phyloP scores from a whole-genome alignment of 92 coral and sea anemone species.

The Zoanthus sansibaricus region DNA sequence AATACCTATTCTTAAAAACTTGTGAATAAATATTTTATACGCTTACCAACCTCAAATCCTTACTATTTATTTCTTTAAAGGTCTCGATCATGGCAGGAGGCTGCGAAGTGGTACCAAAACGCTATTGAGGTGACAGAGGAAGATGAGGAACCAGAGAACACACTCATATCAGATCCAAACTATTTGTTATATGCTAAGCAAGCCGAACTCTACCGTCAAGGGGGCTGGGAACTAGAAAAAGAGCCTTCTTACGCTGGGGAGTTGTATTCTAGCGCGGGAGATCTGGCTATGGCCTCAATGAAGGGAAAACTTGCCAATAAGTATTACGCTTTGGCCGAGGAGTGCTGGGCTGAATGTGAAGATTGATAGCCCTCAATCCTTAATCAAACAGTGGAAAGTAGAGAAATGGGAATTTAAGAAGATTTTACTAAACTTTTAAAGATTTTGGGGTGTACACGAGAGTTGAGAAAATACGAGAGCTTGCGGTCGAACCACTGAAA shows the following conservation, averaged over 20 bases:
- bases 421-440: too few relatives aligned
- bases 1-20: too few relatives aligned
- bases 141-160: conserved; percentile 76
- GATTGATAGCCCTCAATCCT: conserved; percentile 42
- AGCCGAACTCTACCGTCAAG: conserved; percentile 87
- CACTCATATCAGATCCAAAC: conserved; percentile 81
- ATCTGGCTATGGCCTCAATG: conserved; percentile 93
- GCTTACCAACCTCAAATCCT: too few relatives aligned
- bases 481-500: too few relatives aligned
- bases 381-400: too few relatives aligned
- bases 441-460: too few relatives aligned
- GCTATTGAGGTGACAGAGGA: conserved; percentile 84
- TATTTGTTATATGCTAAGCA: conserved; percentile 77
- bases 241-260: conserved; percentile 92
- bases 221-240: conserved; percentile 92
- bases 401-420: too few relatives aligned
- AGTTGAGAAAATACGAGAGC: too few relatives aligned
- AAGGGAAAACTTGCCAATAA: conserved; percentile 97
- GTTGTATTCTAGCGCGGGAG: conserved; percentile 91
- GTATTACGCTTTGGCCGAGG: conserved; percentile 92
- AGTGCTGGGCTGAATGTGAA: conserved; percentile 95
- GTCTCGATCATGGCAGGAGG: conserved; percentile 78
- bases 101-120: conserved; percentile 86
- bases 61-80: conserved; percentile 37
- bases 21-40: too few relatives aligned